Conservation (phyloP, 1,140 invertebrate genomes). For the Potamilus streckersoni region DNA sequence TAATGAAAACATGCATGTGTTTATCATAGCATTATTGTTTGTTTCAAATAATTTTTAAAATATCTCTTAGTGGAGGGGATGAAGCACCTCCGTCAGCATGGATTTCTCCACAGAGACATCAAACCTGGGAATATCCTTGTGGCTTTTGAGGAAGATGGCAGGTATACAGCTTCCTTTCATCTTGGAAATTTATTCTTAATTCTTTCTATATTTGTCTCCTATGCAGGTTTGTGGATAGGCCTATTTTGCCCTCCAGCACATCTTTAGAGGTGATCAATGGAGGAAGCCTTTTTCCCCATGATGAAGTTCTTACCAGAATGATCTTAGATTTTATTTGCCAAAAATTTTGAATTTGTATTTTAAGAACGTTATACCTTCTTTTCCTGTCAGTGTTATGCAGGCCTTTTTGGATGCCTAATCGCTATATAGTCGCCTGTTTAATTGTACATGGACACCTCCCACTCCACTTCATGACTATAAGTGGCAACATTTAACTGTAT, state of each 20-base stretch:
- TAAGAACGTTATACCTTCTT: neutral
- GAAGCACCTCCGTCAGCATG: conserved; percentile 73
- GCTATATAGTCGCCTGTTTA: neutral
- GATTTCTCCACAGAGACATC: conserved; percentile 93
- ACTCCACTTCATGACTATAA: neutral
- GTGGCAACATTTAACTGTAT: too few species aligned
- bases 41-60: neutral
- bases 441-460: too few species aligned
- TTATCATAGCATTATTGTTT: too few species aligned
- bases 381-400: neutral
- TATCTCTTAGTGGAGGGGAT: conserved; percentile 44
- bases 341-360: neutral
- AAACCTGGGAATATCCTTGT: conserved; percentile 99
- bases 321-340: neutral
- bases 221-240: neutral
- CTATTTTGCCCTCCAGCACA: too few species aligned
- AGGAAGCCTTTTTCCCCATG: too few species aligned
- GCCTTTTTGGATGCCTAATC: neutral
- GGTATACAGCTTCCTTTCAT: conserved; percentile 34
- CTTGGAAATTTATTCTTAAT: too few species aligned
- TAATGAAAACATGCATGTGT: too few species aligned
- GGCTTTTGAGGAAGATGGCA: conserved; percentile 91
- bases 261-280: too few species aligned
- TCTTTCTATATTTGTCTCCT: neutral
- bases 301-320: neutral